Conservation (phyloP, 2,113 vertebrate species). For the Mirza zaza region DNA sequence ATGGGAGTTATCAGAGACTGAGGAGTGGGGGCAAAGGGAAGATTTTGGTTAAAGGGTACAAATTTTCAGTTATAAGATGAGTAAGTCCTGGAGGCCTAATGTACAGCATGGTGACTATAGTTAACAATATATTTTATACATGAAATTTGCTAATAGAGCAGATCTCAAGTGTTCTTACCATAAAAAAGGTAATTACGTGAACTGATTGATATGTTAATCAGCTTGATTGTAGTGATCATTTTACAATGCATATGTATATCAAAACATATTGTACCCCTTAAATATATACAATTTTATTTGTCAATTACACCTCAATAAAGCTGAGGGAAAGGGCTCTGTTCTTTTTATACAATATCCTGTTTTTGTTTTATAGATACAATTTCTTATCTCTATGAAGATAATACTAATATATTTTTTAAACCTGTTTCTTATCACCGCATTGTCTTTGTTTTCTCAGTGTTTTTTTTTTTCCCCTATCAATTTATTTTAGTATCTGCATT, state of each 20-base stretch:
- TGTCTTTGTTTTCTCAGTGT: neutral
- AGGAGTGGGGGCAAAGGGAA: too few relatives aligned
- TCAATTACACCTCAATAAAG: neutral
- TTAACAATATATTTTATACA: neutral
- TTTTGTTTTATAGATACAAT: neutral
- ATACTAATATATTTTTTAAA: neutral
- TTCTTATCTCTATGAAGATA: slow-evolving; percentile 1
- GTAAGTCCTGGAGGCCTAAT: neutral
- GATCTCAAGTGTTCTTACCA: neutral
- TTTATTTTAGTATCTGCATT: slow-evolving; percentile 1
- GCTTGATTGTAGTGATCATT: neutral
- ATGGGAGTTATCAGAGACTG: neutral
- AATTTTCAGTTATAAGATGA: neutral
- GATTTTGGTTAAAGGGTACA: neutral
- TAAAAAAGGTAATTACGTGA: neutral
- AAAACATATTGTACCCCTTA: neutral
- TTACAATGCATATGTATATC: neutral
- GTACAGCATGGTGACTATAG: neutral
- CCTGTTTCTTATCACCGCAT: neutral
- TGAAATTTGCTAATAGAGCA: neutral
- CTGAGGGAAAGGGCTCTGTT: neutral
- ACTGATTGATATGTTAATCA: too few relatives aligned
- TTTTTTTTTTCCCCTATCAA: neutral
- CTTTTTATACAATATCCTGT: neutral
- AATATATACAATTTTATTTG: neutral